phyloP scores from a whole-genome alignment of 2,888 invertebrate genomes.

The Thyatira batis region DNA sequence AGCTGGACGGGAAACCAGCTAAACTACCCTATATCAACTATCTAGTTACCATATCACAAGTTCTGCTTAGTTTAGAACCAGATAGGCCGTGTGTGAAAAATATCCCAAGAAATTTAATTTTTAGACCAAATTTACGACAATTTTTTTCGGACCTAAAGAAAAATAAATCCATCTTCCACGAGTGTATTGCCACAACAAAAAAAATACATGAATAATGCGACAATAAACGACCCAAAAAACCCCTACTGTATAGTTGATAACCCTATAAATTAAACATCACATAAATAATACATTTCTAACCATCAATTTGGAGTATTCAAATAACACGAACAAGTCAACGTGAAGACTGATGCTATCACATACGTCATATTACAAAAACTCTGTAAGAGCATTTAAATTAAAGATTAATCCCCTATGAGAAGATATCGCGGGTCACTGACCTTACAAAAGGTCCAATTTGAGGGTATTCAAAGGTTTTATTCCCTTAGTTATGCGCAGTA shows the following conservation, averaged over 20 bases:
- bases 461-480: slow-evolving; percentile 13
- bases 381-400: slow-evolving; percentile 48
- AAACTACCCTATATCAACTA: too few species aligned
- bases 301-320: slow-evolving; percentile 1
- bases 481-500: slow-evolving; percentile 22
- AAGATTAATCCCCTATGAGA: slow-evolving; percentile 57
- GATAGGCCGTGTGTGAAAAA: too few species aligned
- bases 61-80: too few species aligned
- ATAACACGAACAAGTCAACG: slow-evolving; percentile 2
- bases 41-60: too few species aligned
- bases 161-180: too few species aligned
- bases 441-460: slow-evolving; percentile 52
- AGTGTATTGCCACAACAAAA: too few species aligned
- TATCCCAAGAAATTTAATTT: too few species aligned
- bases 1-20: too few species aligned
- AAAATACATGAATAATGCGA: too few species aligned
- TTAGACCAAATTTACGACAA: too few species aligned
- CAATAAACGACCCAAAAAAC: background rate
- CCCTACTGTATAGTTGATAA: background rate
- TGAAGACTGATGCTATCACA: slow-evolving; percentile 15
- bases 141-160: too few species aligned
- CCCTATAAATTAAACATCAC: slow-evolving; percentile 5
- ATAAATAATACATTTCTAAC: background rate
- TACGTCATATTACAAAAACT: slow-evolving; percentile 16
- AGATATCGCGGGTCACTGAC: slow-evolving; percentile 40